Conservation (phyloP, 1,140 invertebrate species). For the Drosophila murphyi region DNA sequence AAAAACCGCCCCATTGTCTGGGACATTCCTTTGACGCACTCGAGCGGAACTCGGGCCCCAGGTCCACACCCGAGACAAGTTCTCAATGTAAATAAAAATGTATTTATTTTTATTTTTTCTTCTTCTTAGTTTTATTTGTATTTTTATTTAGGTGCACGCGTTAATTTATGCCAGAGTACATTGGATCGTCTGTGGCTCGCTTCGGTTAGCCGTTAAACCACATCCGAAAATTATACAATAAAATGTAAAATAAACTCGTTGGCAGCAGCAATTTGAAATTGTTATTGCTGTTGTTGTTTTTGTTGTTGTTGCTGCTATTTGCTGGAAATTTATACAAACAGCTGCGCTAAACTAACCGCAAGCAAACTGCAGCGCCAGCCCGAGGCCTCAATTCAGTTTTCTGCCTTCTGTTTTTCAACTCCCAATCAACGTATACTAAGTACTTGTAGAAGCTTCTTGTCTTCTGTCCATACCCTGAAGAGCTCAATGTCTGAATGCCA, state of each 20-base stretch:
- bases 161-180: conserved; percentile 72
- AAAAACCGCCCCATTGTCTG: conserved; percentile 75
- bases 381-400: conserved; percentile 42
- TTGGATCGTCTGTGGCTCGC: conserved; percentile 29
- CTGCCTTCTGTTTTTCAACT: conserved; percentile 14
- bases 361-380: conserved; percentile 59
- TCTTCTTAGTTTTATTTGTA: conserved; percentile 35
- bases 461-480: conserved; percentile 27
- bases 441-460: conserved; percentile 48
- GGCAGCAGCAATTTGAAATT: conserved; percentile 35
- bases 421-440: background rate
- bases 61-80: conserved; percentile 16
- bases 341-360: conserved; percentile 63
- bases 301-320: conserved; percentile 27
- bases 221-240: conserved; percentile 83
- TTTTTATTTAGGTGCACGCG: conserved; percentile 74
- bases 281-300: conserved; percentile 30
- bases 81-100: conserved; percentile 72
- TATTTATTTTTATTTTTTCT: conserved; percentile 69
- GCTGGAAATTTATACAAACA: conserved; percentile 72
- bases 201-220: conserved; percentile 57
- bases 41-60: conserved; percentile 41
- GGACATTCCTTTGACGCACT: conserved; percentile 65
- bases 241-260: conserved; percentile 76
- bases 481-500: conserved; percentile 32